Percentiles rank a stretch among this genome's conserved stretches.
Conservation (phyloP, 2,888 invertebrate genomes). For the Micropterix aruncella region DNA sequence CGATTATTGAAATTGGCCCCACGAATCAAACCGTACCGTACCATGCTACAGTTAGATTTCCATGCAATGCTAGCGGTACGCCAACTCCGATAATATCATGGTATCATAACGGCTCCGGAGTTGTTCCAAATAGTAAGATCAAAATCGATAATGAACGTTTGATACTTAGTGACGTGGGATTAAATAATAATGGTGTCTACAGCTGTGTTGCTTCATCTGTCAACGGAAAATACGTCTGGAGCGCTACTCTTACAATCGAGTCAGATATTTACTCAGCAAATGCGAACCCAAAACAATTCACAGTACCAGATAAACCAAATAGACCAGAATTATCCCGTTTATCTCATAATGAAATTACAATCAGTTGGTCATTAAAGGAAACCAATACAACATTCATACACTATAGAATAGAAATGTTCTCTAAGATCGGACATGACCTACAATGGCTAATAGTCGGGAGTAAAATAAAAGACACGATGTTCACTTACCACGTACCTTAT, state of each 20-base stretch:
- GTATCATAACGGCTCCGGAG: constrained; percentile 66
- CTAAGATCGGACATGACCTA: constrained; percentile 45
- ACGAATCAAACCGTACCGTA: constrained; percentile 87
- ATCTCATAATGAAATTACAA: constrained; percentile 62
- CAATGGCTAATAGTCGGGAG: constrained; percentile 51
- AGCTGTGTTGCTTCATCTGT: constrained; percentile 75
- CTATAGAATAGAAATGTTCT: constrained; percentile 68
- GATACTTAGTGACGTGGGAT: constrained; percentile 56
- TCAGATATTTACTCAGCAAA: constrained; percentile 68
- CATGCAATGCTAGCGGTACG: constrained; percentile 70
- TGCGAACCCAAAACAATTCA: constrained; percentile 63
- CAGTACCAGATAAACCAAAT: constrained; percentile 75
- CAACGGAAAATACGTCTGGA: constrained; percentile 83
- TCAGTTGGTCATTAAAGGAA: constrained; percentile 73
- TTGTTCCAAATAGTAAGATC: constrained; percentile 50
- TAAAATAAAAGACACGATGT: constrained; percentile 56
- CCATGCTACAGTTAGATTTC: constrained; percentile 72
- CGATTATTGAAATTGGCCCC: constrained; percentile 80
- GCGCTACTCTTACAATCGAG: constrained; percentile 61
- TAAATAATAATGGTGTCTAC: constrained; percentile 59
- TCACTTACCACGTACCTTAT: constrained; percentile 54
- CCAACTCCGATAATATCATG: constrained; percentile 70
- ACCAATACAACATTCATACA: constrained; percentile 77
- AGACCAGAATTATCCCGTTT: constrained; percentile 60
- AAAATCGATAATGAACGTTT: constrained; percentile 61